Percentiles rank a stretch among this genome's conserved stretches.
These are phyloP conservation scores for Enteromius argenteus DNA, from an alignment of 2,797 vertebrate genomes.

Conservation along the genomic window DNA sequence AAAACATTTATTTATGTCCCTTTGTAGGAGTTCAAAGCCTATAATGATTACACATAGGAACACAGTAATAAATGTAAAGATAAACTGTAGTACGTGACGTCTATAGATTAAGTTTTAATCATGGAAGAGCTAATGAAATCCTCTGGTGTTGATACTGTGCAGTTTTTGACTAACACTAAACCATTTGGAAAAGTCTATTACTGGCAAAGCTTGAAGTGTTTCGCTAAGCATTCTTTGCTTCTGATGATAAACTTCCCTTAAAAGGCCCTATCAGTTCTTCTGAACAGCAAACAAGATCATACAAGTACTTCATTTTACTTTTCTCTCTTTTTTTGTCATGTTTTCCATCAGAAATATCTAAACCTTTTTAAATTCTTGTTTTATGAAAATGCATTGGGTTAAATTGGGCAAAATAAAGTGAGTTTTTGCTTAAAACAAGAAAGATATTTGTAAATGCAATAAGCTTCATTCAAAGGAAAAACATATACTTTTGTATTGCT, in stretches of 20 bases:
- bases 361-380: neutral
- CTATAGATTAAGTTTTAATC: neutral
- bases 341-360: neutral
- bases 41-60: constrained; percentile 4
- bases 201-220: neutral
- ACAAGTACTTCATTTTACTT: neutral
- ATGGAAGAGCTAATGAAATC: constrained; percentile 10
- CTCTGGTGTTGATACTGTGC: neutral
- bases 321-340: no score
- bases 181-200: neutral
- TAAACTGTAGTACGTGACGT: neutral
- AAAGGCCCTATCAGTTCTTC: neutral
- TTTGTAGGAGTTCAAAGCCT: constrained; percentile 13
- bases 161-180: neutral
- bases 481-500: no score
- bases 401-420: no score
- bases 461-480: no score
- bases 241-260: neutral
- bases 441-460: neutral
- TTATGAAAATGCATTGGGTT: no score
- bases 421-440: neutral
- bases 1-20: neutral
- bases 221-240: constrained; percentile 20
- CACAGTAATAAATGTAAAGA: constrained; percentile 16
- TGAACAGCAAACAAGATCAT: neutral